Percentiles rank a stretch among this genome's conserved stretches.
Evolutionary conservation across 2,888 invertebrate species (phyloP).

Genomic region (Psylliodes chrysocephalus): DNA sequence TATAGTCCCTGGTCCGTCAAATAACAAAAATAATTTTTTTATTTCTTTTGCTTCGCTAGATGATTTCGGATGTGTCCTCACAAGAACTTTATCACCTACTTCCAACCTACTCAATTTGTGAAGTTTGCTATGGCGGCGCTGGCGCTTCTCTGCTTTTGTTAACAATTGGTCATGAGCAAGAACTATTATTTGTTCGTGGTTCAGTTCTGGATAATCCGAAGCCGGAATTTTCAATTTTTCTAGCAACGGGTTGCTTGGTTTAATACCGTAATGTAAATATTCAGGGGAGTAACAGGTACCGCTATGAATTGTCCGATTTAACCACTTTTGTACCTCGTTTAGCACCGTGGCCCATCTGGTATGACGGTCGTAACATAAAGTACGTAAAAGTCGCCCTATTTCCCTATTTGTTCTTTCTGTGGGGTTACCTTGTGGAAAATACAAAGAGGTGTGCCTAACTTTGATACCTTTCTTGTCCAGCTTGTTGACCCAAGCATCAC

Average conservation of each 20-base stretch:
- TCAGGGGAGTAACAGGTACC: not conserved
- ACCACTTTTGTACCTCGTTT: not conserved
- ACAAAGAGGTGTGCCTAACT: constrained; percentile 12
- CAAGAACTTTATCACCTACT: not conserved
- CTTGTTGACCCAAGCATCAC: not conserved
- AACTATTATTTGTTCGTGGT: not conserved
- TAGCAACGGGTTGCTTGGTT: not conserved
- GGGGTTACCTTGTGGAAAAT: constrained; percentile 28
- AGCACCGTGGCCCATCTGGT: constrained; percentile 16
- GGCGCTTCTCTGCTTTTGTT: not conserved
- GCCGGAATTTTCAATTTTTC: not conserved
- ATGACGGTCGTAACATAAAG: constrained; percentile 12
- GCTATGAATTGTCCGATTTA: not conserved
- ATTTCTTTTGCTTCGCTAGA: not conserved
- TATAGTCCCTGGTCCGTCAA: not conserved
- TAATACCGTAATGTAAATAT: not conserved
- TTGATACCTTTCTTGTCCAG: not conserved
- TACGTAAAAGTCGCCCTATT: constrained; percentile 15
- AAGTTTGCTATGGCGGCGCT: not conserved
- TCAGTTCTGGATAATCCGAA: not conserved
- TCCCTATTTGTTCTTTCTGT: constrained; percentile 25
- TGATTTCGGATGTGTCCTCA: not conserved
- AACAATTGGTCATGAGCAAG: not conserved
- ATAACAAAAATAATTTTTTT: constrained; percentile 14
- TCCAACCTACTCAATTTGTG: not conserved